phyloP scores from a whole-genome alignment of 2,888 invertebrate species.

The Chromoteleia sp. region DNA sequence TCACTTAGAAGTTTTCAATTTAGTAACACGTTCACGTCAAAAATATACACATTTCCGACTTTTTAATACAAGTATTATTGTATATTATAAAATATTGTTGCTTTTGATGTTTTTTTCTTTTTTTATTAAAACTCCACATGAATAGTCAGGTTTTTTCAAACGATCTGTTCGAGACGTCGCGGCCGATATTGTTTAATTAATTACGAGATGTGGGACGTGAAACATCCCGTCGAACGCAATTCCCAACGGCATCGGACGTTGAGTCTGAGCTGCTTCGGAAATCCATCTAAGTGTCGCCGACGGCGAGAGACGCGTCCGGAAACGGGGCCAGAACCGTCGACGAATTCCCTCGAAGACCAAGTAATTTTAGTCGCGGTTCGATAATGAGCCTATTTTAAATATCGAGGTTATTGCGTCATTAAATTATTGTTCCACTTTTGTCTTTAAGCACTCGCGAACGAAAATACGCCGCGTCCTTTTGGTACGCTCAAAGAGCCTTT shows the following conservation, averaged over 20 bases:
- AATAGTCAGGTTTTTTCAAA: too few relatives aligned
- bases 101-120: too few relatives aligned
- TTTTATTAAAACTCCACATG: too few relatives aligned
- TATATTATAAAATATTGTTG: too few relatives aligned
- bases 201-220: conserved; percentile 34
- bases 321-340: conserved; percentile 53
- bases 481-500: conserved; percentile 50
- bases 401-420: conserved; percentile 67
- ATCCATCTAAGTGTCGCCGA: conserved; percentile 60
- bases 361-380: conserved; percentile 45
- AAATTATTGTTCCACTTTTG: conserved; percentile 61
- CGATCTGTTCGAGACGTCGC: conserved; percentile 2
- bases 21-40: too few relatives aligned
- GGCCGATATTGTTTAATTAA: conserved; percentile 14
- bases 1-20: too few relatives aligned
- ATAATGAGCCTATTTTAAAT: conserved; percentile 61
- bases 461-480: conserved; percentile 48
- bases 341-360: conserved; percentile 38
- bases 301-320: conserved; percentile 38
- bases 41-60: too few relatives aligned
- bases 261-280: conserved; percentile 43
- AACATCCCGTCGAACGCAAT: conserved; percentile 22
- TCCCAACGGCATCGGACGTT: conserved; percentile 38
- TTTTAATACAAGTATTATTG: too few relatives aligned
- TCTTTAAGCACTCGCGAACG: conserved; percentile 36